Evolutionary conservation across 2,888 invertebrate species (phyloP).

Genomic region (Drosophila rellima): DNA sequence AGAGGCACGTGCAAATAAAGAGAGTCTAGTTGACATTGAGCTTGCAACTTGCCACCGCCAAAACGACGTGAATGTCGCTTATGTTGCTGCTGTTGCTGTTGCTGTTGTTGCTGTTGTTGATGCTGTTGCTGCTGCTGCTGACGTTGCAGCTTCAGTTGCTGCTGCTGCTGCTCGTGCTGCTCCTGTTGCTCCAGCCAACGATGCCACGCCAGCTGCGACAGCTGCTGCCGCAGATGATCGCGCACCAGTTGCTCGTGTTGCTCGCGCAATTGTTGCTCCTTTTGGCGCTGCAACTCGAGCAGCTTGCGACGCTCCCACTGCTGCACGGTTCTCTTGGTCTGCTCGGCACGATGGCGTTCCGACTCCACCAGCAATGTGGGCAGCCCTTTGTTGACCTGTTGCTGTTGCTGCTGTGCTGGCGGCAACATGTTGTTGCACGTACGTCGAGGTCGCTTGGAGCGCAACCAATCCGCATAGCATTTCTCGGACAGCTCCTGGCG

Average conservation of each 20-base stretch:
- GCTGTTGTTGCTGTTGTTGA: background rate
- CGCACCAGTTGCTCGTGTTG: constrained; percentile 3
- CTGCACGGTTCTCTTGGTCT: constrained; percentile 5
- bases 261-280: constrained; percentile 2
- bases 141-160: background rate
- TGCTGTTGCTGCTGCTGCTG: background rate
- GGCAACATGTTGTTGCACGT: background rate
- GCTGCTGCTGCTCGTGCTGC: background rate
- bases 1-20: constrained; percentile 37
- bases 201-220: constrained; percentile 48
- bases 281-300: constrained; percentile 18
- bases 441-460: constrained; percentile 18
- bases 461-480: constrained; percentile 47
- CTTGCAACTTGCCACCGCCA: background rate
- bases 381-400: background rate
- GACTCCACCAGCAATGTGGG: background rate
- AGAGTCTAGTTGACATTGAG: background rate
- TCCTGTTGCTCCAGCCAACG: constrained; percentile 46
- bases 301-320: constrained; percentile 46
- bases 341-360: background rate
- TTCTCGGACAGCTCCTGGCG: constrained; percentile 39
- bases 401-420: constrained; percentile 1
- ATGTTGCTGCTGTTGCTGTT: background rate
- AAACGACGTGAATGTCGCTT: background rate
- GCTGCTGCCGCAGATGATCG: constrained; percentile 32